Conservation (phyloP, 2,888 invertebrate genomes). For the Oxycera nigricornis region DNA sequence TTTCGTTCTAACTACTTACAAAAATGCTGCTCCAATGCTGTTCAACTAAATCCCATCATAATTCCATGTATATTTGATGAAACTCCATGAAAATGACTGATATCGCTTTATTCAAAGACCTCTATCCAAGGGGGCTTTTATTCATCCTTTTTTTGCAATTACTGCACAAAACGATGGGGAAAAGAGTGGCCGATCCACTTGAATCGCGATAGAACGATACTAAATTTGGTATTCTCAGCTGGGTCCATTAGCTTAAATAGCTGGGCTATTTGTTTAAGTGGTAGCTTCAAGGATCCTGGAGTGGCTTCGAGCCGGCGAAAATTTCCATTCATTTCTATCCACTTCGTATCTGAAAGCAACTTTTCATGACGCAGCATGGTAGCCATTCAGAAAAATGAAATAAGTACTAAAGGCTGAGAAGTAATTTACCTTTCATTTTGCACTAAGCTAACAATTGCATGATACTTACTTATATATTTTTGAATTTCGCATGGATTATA, state of each 20-base stretch:
- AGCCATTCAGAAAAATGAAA: not conserved
- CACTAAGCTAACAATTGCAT: too few species aligned
- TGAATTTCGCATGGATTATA: too few species aligned
- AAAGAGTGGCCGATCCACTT: conserved; percentile 3
- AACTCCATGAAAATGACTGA: too few species aligned
- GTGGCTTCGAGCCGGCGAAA: conserved; percentile 13
- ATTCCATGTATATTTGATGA: too few species aligned
- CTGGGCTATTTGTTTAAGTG: conserved; percentile 35
- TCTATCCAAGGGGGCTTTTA: not conserved
- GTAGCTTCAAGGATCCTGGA: conserved; percentile 20
- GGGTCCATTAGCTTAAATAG: conserved; percentile 38
- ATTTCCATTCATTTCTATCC: conserved; percentile 28
- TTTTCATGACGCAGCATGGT: not conserved
- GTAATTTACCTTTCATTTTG: too few species aligned
- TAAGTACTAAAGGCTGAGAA: not conserved
- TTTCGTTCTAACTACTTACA: too few species aligned
- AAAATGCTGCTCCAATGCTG: too few species aligned
- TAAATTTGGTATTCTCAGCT: not conserved
- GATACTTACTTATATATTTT: too few species aligned
- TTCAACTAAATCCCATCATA: too few species aligned
- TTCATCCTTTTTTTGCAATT: not conserved
- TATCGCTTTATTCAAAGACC: too few species aligned
- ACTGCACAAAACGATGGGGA: not conserved
- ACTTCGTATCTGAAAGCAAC: not conserved
- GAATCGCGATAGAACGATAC: conserved; percentile 24